A percentile compares a stretch with the other conserved stretches of the same genome.
Conservation (phyloP, 2,888 invertebrate species). For the Eueremaeus valkanovi region DNA sequence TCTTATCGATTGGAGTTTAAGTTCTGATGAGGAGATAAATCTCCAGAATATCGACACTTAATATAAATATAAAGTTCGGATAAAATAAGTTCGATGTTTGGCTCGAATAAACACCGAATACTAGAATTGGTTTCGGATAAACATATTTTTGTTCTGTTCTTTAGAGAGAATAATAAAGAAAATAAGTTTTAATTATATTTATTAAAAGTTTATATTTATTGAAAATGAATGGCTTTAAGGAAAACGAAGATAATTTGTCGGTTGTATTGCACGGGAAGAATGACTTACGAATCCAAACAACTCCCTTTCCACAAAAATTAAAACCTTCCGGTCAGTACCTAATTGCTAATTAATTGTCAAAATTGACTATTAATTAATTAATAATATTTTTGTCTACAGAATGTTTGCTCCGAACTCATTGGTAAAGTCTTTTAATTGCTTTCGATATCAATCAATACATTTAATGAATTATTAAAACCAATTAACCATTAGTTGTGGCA, state of each 20-base stretch:
- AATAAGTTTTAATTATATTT: no score
- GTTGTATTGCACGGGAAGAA: slow-evolving; percentile 24
- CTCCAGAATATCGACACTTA: no score
- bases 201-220: no score
- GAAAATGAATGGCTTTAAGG: not conserved
- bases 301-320: slow-evolving; percentile 8
- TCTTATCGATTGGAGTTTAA: no score
- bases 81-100: no score
- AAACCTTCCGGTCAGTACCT: slow-evolving; percentile 8
- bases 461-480: not conserved
- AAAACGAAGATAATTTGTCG: slow-evolving; percentile 50
- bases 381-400: not conserved
- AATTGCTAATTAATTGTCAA: not conserved
- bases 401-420: not conserved
- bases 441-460: not conserved
- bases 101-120: no score
- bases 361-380: not conserved
- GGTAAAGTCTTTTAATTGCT: not conserved
- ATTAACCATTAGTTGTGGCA: slow-evolving; percentile 67
- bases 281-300: slow-evolving; percentile 20
- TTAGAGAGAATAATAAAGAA: no score
- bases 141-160: no score
- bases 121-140: no score
- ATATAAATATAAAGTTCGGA: no score
- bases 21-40: no score